A percentile compares a stretch with the other conserved stretches of the same genome.
Conservation (phyloP, 2,113 vertebrate species). For the Tamias sibiricus region DNA sequence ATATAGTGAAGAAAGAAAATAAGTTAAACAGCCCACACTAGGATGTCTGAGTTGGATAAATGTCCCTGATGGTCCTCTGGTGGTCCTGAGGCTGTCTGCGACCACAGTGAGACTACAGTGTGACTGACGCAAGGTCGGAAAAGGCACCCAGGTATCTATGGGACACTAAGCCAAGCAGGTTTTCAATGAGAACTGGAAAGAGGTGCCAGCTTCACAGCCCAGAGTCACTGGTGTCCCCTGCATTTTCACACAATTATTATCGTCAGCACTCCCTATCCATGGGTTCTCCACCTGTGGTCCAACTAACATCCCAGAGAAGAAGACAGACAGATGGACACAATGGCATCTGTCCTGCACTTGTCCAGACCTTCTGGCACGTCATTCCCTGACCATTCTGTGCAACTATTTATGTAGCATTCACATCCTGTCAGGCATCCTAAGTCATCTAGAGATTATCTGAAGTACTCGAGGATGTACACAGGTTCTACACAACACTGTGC, state of each 20-base stretch:
- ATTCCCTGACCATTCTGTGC: neutral
- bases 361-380: neutral
- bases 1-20: neutral
- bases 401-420: neutral
- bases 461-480: neutral
- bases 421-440: neutral
- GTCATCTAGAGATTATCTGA: neutral
- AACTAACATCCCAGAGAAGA: neutral
- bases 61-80: neutral
- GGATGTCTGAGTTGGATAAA: neutral
- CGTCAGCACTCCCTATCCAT: neutral
- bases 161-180: neutral
- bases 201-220: neutral
- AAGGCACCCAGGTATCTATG: neutral
- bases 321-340: neutral
- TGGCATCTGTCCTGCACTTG: neutral
- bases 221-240: neutral
- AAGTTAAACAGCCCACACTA: neutral
- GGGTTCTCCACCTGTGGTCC: neutral
- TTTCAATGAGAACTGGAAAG: slow-evolving; percentile 16
- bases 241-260: neutral
- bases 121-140: neutral
- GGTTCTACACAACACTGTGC: too few species aligned
- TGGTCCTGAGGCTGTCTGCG: neutral
- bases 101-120: neutral